These are phyloP conservation scores for Acanthopagrus latus DNA, from an alignment of 2,797 vertebrate species.

Conservation along the genomic window DNA sequence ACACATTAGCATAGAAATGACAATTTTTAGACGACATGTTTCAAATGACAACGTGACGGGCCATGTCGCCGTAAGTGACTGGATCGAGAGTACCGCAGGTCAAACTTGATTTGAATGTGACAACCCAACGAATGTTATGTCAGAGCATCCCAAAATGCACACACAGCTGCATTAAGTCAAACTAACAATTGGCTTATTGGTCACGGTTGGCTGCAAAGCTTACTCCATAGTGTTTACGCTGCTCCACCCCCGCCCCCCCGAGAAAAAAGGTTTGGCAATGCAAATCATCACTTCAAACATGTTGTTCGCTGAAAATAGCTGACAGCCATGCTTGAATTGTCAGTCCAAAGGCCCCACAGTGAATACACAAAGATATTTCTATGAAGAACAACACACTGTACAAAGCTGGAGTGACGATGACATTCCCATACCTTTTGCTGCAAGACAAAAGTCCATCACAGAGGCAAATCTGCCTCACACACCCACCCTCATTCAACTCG, in stretches of 20 bases:
- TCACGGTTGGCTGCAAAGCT: slow-evolving; percentile 55
- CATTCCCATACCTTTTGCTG: slow-evolving; percentile 71
- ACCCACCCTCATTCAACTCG: slow-evolving; percentile 64
- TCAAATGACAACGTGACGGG: slow-evolving; percentile 43
- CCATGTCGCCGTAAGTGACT: slow-evolving; percentile 37
- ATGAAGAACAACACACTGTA: slow-evolving; percentile 45
- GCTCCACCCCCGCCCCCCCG: slow-evolving; percentile 10
- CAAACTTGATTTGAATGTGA: slow-evolving; percentile 56
- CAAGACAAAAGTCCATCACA: slow-evolving; percentile 65
- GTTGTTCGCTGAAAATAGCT: slow-evolving; percentile 73
- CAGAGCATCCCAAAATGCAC: slow-evolving; percentile 56
- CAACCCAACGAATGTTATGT: slow-evolving; percentile 56
- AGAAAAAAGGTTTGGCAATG: slow-evolving; percentile 70
- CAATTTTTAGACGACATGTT: slow-evolving; percentile 42
- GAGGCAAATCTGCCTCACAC: slow-evolving; percentile 67
- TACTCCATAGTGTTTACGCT: slow-evolving; percentile 54
- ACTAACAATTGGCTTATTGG: slow-evolving; percentile 44
- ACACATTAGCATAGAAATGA: slow-evolving; percentile 42
- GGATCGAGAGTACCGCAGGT: slow-evolving; percentile 34
- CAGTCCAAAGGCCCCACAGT: slow-evolving; percentile 57
- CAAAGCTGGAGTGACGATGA: slow-evolving; percentile 70
- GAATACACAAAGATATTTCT: slow-evolving; percentile 48
- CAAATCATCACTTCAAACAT: slow-evolving; percentile 77
- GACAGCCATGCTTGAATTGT: slow-evolving; percentile 78
- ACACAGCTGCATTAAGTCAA: slow-evolving; percentile 36